phyloP scores from a whole-genome alignment of 2,113 vertebrate genomes.

The Gnathonemus echidnorhynchus region DNA sequence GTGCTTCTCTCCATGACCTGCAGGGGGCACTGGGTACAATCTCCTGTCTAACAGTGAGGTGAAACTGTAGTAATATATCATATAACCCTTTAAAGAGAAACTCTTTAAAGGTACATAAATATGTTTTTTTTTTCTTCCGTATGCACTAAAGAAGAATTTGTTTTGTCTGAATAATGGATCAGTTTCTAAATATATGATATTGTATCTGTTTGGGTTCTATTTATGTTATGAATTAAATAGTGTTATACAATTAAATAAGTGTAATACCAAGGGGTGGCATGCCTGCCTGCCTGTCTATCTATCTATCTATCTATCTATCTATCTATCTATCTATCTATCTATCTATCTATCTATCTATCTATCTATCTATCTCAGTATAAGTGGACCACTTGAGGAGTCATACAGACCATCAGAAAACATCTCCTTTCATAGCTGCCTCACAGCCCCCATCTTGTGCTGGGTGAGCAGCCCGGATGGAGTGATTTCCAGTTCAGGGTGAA shows the following conservation, averaged over 20 bases:
- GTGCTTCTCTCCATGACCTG: constrained; percentile 28
- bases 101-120: not conserved
- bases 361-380: not conserved
- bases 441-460: not conserved
- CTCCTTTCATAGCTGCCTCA: constrained; percentile 9
- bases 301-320: not conserved
- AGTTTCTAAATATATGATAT: not conserved
- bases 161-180: not conserved
- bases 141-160: not conserved
- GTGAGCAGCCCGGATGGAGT: constrained; percentile 2
- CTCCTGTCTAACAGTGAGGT: constrained; percentile 20
- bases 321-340: not conserved
- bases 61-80: not conserved
- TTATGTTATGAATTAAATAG: not conserved
- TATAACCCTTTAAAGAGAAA: not conserved
- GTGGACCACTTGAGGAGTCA: not conserved
- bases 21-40: constrained; percentile 43
- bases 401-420: not conserved
- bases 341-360: not conserved
- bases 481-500: not conserved
- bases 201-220: not conserved
- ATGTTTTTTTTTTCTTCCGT: not conserved
- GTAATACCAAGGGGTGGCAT: not conserved
- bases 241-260: not conserved
- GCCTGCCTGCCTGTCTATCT: not conserved